Percentiles rank a stretch among this genome's conserved stretches.
Evolutionary conservation across 2,113 vertebrate genomes (phyloP).

Genomic region (Panthera tigris): DNA sequence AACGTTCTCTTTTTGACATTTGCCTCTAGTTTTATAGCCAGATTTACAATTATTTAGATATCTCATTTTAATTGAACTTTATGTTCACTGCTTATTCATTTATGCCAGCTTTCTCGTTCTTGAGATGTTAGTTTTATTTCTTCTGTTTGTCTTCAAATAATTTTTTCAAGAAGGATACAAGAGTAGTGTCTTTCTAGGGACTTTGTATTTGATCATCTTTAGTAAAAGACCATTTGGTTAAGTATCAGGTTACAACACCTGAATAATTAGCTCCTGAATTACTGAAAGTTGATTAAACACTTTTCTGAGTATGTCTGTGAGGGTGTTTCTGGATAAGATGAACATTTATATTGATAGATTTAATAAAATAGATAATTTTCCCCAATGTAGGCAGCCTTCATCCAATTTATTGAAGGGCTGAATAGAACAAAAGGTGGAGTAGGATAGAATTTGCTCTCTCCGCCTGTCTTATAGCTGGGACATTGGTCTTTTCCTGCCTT

Average conservation of each 20-base stretch:
- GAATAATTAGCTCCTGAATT: background rate
- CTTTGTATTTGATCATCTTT: conserved; percentile 10
- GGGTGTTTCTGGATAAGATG: background rate
- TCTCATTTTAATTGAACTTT: conserved; percentile 40
- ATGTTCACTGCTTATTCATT: conserved; percentile 14
- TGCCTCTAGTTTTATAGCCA: conserved; percentile 14
- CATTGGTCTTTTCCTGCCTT: background rate
- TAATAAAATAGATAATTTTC: background rate
- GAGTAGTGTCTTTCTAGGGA: background rate
- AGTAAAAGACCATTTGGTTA: background rate
- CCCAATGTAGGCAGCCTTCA: background rate
- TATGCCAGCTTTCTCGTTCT: background rate
- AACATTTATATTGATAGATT: background rate
- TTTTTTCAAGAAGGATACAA: conserved; percentile 33
- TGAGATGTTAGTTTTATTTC: conserved; percentile 29
- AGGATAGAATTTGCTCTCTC: background rate
- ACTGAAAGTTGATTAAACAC: background rate
- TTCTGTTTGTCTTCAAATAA: conserved; percentile 16
- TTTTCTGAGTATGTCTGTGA: background rate
- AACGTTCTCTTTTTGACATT: background rate
- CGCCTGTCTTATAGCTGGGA: background rate
- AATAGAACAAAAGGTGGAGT: background rate
- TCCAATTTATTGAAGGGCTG: background rate
- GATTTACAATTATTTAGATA: conserved; percentile 29
- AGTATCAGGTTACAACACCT: background rate